Evolutionary conservation across 1,140 invertebrate species (phyloP), one percentile per base, ranked within the genome.

Genomic region (Halyomorpha halys): DNA sequence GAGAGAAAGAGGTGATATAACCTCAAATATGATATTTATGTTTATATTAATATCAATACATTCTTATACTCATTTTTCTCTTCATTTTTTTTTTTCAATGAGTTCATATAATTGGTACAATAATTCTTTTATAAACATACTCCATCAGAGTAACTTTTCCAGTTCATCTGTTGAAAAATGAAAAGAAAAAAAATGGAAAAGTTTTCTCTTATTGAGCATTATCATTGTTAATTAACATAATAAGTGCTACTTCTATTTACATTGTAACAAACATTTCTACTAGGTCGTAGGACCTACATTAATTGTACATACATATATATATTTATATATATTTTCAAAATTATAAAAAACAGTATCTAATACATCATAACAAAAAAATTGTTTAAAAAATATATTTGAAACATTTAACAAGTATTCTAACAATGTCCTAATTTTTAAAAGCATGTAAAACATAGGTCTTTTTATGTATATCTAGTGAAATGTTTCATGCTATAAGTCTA

Each of bases 311-410:
- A 14, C 34, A n/a, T 39, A 44, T 44, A 30, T 45, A 39, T 61
- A 61, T 30, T 30, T 30, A n/a, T n/a, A n/a, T n/a, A n/a, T 47
- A 47, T 60, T 61, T 18, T 61, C 47, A 47, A 54, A 61, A 61
- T 30, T 45, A 27, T 49, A 61, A 61, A 21, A 61, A 61, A 60
- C 16, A 65, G 21, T 15, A 47, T 25, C 51, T 51, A 53, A 49
- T 54, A 63, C 15, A 53, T 34, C 25, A n/a, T 27, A 25, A 62
- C 39, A 61, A 61, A 61, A 65, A 62, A 25, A 39, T 21, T 65
- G 25, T 16, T 65, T 60, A 47, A 65, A 65, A 65, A 65, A 65
- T 65, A 65, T 65, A 65, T 65, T 60, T 65, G 59, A 65, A 65
- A 65, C 64, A 65, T 65, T 65, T 65, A 65, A 65, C 64, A 65